Percentiles rank a stretch among this genome's conserved stretches.
These are phyloP conservation scores for Trichechus manatus DNA, from an alignment of 2,113 vertebrate genomes.

Conservation along the genomic window DNA sequence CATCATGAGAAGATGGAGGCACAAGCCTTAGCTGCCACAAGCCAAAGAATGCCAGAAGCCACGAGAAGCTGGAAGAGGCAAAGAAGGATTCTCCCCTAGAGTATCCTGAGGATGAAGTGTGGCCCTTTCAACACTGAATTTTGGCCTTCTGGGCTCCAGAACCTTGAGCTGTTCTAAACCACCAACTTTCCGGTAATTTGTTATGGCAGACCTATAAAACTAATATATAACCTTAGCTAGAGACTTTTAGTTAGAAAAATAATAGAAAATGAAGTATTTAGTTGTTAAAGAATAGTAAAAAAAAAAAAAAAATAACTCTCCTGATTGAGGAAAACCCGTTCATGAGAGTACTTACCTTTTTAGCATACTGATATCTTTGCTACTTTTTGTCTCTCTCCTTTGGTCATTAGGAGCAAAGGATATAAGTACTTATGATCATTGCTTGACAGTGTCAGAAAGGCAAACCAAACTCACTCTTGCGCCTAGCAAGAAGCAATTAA, in stretches of 20 bases:
- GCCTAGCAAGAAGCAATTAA: background rate
- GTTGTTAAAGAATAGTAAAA: background rate
- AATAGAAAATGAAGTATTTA: background rate
- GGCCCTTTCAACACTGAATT: too few species aligned
- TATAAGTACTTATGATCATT: slow-evolving; percentile 13
- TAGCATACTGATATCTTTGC: background rate
- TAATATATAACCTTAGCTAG: background rate
- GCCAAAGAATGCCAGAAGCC: too few species aligned
- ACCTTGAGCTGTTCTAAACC: too few species aligned
- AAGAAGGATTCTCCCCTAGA: too few species aligned
- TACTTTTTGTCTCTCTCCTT: background rate
- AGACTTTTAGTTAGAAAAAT: slow-evolving; percentile 27
- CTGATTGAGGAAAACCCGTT: background rate
- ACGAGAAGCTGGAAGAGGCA: too few species aligned
- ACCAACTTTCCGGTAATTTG: too few species aligned
- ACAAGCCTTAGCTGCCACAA: too few species aligned
- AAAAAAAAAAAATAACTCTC: background rate
- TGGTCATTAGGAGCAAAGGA: background rate
- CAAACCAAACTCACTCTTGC: slow-evolving; percentile 25
- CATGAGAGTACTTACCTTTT: background rate
- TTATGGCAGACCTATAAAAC: too few species aligned
- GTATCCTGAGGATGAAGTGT: too few species aligned
- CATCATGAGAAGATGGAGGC: too few species aligned
- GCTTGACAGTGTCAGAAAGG: background rate
- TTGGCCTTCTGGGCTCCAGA: too few species aligned